Base-by-base conservation (phyloP, 1,140 invertebrate genomes). In the Drosophila saltans region DNA sequence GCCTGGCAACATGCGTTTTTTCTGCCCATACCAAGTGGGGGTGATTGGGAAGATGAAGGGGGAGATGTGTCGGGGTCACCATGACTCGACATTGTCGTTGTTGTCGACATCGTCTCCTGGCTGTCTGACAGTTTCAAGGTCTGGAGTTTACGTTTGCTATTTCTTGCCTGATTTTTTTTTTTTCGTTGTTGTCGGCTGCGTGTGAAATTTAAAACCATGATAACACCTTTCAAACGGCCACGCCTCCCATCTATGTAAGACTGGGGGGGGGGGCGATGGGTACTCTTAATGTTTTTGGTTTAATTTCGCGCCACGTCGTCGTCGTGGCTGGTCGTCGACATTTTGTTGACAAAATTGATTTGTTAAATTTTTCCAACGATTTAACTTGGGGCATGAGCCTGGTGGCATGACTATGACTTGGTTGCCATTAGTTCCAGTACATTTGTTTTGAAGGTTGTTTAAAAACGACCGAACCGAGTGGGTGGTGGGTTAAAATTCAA, bases 331-430 rank as follows among this genome's bases (percentile, higher is more conserved):
- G 59, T 78, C 67, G 30, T 86, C 69, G 77, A 77, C 82, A 81
- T 74, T 81, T 90, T 78, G 77, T 90, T 88, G 89, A 90, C 90
- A 84, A 92, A 92, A 92, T 92, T 92, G 91, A 92, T 92, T 92
- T 91, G 91, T 91, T 92, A 88, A 91, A 92, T 92, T 91, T 91
- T 91, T 92, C 91, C 90, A 92, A 91, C 91, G 91, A 92, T 92
- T 92, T 91, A 92, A 91, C 91, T 92, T 86, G 67, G 69, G 76
- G 79, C 86, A 85, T 91, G 78, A 86, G 57, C 68, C 73, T 30
- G 28, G 26, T 21, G 28, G 59, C 45, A 10, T 11, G 45, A 33
- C 24, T 62, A 10, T 16, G 45, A 45, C 69, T 84, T 30, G 63
- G 77, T 89, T 81, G 80, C 84, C 84, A 91, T 91, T 91, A 91